Percentiles rank a stretch among this genome's conserved stretches.
These are phyloP conservation scores for Perognathus longimembris DNA, from an alignment of 2,113 vertebrate genomes.

Conservation along the genomic window DNA sequence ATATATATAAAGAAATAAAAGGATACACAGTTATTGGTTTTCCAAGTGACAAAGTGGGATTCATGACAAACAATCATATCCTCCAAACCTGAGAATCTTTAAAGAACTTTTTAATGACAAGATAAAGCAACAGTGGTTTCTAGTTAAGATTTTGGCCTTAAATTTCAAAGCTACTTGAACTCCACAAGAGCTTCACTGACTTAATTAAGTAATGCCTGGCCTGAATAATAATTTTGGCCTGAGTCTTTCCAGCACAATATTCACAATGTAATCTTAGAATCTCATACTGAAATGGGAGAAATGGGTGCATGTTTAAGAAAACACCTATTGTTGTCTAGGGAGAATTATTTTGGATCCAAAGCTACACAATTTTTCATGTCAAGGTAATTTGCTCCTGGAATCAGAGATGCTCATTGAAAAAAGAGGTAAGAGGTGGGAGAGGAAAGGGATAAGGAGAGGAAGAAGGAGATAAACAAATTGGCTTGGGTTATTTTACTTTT, in stretches of 20 bases:
- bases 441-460: too few relatives aligned
- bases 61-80: background rate
- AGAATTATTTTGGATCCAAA: background rate
- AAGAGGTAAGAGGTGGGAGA: background rate
- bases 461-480: background rate
- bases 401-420: background rate
- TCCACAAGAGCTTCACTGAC: background rate
- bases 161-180: background rate
- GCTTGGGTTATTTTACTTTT: background rate
- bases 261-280: background rate
- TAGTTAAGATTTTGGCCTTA: background rate
- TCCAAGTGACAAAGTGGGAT: background rate
- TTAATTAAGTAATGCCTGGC: background rate
- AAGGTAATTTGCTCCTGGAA: background rate
- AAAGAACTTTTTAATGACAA: background rate
- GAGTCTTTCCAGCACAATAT: background rate
- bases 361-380: background rate
- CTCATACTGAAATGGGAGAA: background rate
- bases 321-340: background rate
- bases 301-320: too few relatives aligned
- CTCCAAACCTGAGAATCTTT: background rate
- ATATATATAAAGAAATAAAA: conserved; percentile 39
- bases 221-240: background rate
- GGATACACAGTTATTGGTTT: background rate
- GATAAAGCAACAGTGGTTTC: background rate